Conservation (phyloP, 2,797 vertebrate species). For the Pristis pectinata region DNA sequence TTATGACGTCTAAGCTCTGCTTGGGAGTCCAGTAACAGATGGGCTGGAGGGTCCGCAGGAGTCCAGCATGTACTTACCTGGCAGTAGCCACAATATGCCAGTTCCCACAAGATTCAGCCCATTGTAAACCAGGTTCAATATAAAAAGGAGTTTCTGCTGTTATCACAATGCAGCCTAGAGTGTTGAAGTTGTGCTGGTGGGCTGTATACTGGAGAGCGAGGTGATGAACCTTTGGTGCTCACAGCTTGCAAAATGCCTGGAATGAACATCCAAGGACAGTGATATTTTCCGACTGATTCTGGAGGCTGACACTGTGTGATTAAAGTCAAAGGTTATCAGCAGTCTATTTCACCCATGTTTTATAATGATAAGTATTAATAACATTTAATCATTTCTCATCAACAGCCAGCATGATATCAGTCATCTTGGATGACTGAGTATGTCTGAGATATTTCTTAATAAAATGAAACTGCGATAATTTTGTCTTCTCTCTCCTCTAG, state of each 20-base stretch:
- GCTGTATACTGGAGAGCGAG: background rate
- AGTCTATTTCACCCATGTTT: background rate
- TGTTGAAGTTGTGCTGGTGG: background rate
- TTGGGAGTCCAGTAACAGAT: no score
- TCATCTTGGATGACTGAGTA: background rate
- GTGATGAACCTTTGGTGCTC: background rate
- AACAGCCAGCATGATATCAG: background rate
- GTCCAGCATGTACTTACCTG: no score
- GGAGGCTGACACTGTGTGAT: background rate
- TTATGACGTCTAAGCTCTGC: no score
- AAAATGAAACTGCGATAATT: background rate
- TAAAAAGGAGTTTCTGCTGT: no score
- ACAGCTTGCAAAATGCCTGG: background rate
- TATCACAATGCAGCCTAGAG: background rate
- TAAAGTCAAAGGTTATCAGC: background rate
- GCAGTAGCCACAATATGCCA: no score
- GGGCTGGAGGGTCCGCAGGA: no score
- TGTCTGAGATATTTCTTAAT: background rate
- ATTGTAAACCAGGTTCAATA: no score
- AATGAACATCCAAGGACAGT: background rate
- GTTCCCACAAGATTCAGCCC: no score
- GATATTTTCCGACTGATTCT: constrained; percentile 25
- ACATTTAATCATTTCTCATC: constrained; percentile 20
- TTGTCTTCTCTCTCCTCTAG: no score
- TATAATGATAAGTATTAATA: constrained; percentile 5